phyloP scores from a whole-genome alignment of 30 jellyfish, hydroid and myxozoan genomes.

The Hydra vulgaris region DNA sequence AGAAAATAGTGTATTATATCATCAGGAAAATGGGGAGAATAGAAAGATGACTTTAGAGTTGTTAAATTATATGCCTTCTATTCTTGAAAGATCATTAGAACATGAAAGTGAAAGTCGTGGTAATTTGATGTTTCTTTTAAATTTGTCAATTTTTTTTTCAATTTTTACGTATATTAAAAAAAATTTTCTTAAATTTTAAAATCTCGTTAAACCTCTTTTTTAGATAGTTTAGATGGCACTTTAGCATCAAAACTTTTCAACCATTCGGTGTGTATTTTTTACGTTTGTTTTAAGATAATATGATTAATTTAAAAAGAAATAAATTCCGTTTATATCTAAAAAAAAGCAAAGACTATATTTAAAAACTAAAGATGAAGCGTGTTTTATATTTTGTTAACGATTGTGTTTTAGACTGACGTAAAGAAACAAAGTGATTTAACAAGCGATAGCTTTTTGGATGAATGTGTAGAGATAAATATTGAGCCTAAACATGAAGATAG shows the following conservation, averaged over 20 bases:
- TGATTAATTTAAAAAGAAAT: too few species aligned
- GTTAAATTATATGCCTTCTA: conserved; percentile 26
- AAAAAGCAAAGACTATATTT: too few species aligned
- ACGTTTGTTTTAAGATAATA: too few species aligned
- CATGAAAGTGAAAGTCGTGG: background rate
- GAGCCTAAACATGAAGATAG: background rate
- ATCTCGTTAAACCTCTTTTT: background rate
- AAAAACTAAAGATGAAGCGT: too few species aligned
- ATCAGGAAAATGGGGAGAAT: background rate
- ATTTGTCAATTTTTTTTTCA: too few species aligned
- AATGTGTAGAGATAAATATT: background rate
- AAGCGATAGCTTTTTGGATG: background rate
- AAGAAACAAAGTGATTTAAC: background rate
- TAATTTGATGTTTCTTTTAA: background rate
- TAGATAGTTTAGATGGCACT: background rate
- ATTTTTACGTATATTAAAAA: too few species aligned
- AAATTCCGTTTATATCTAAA: too few species aligned
- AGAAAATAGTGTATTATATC: background rate
- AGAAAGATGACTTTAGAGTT: conserved; percentile 21
- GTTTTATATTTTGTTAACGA: too few species aligned
- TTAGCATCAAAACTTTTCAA: background rate
- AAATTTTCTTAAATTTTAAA: background rate
- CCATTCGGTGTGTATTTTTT: background rate
- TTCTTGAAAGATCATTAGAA: conserved; percentile 15
- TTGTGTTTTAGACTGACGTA: background rate